A percentile compares a stretch with the other conserved stretches of the same genome.
Conservation (phyloP, 1,140 invertebrate genomes). For the Melanaphis sacchari region DNA sequence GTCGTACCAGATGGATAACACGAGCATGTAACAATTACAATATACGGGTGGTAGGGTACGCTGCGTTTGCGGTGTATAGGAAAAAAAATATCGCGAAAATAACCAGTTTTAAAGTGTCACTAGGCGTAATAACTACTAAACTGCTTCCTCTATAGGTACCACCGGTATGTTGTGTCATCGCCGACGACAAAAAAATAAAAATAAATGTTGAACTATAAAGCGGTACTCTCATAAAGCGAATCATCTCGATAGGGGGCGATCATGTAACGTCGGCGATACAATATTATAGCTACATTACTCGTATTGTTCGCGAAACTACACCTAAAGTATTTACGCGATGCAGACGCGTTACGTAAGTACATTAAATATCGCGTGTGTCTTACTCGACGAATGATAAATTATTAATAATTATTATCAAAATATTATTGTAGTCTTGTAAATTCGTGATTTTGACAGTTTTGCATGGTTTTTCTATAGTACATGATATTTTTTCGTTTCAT, state of each 20-base stretch:
- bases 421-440: neutral
- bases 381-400: neutral
- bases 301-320: no score
- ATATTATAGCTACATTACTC: neutral
- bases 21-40: neutral
- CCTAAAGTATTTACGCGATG: neutral
- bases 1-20: neutral
- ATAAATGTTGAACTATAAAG: slow-evolving; percentile 7
- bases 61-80: neutral
- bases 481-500: neutral
- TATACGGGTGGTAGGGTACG: neutral
- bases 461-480: neutral
- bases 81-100: slow-evolving; percentile 19
- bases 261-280: neutral
- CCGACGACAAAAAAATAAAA: neutral
- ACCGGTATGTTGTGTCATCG: slow-evolving; percentile 47
- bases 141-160: neutral
- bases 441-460: neutral
- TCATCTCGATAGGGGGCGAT: neutral
- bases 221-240: neutral
- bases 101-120: slow-evolving; percentile 53
- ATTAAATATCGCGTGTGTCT: neutral
- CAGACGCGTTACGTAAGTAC: neutral
- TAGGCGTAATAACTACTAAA: neutral
- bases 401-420: no score